These are phyloP conservation scores for Tineola bisselliella DNA, from an alignment of 2,888 invertebrate species.

Conservation along the genomic window DNA sequence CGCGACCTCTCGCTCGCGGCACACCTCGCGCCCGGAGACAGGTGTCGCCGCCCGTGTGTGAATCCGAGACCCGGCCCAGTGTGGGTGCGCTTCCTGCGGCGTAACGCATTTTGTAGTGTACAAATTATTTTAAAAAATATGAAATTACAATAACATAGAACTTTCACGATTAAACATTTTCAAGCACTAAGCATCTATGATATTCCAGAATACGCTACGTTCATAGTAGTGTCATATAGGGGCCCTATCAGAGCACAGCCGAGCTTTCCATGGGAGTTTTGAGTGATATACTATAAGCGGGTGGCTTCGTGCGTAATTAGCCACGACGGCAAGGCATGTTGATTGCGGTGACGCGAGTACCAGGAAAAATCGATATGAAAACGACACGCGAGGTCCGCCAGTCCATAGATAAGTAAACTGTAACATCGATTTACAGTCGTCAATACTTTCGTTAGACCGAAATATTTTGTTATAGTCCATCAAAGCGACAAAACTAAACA, in stretches of 20 bases:
- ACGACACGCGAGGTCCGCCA: slow-evolving; percentile 63
- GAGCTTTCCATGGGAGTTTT: slow-evolving; percentile 56
- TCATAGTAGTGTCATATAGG: neutral
- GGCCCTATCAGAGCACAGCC: slow-evolving; percentile 33
- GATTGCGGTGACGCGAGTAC: slow-evolving; percentile 66
- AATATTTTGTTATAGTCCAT: neutral
- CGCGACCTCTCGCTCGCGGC: neutral
- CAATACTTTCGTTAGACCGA: slow-evolving; percentile 15
- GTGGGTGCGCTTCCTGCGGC: slow-evolving; percentile 63
- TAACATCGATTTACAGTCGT: slow-evolving; percentile 46
- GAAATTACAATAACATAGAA: slow-evolving; percentile 69
- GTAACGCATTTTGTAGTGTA: slow-evolving; percentile 59
- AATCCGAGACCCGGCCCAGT: slow-evolving; percentile 42
- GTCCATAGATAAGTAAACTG: slow-evolving; percentile 54
- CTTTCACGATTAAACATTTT: slow-evolving; percentile 67
- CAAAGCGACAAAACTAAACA: neutral
- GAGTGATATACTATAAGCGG: slow-evolving; percentile 56
- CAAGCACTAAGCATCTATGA: slow-evolving; percentile 45
- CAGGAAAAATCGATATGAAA: slow-evolving; percentile 64
- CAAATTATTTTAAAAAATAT: slow-evolving; percentile 67
- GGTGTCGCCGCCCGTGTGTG: slow-evolving; percentile 59
- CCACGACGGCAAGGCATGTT: slow-evolving; percentile 65
- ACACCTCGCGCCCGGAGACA: slow-evolving; percentile 66
- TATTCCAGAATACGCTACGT: neutral
- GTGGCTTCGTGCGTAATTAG: slow-evolving; percentile 44